Conservation (phyloP, 2,888 invertebrate species). For the Dione vanillae region DNA sequence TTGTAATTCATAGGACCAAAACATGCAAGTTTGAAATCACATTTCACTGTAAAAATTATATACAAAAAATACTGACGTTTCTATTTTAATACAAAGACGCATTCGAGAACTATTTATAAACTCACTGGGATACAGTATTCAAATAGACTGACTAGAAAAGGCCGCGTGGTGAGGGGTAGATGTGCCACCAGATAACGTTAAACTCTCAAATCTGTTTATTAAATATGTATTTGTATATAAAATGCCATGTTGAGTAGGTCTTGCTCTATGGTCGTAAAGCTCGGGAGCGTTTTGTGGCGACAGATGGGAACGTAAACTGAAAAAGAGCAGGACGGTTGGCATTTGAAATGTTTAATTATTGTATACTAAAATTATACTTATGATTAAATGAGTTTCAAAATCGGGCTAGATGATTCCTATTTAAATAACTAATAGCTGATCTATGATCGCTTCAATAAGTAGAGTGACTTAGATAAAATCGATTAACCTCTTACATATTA, state of each 20-base stretch:
- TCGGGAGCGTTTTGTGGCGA: conserved; percentile 74
- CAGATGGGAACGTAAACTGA: conserved; percentile 79
- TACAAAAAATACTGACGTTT: conserved; percentile 9
- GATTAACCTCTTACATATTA: no score
- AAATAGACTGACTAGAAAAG: conserved; percentile 67
- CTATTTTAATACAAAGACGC: conserved; percentile 23
- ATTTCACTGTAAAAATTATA: background rate
- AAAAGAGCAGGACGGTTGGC: conserved; percentile 67
- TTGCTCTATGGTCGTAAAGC: conserved; percentile 55
- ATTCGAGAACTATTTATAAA: conserved; percentile 62
- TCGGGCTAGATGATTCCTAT: no score
- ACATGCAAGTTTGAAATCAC: background rate
- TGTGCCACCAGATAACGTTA: conserved; percentile 57
- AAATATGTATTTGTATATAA: conserved; percentile 37
- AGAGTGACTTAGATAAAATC: no score
- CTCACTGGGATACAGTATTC: conserved; percentile 69
- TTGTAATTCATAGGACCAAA: no score
- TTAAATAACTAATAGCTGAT: no score
- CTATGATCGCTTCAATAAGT: no score
- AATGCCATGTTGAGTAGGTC: conserved; percentile 54
- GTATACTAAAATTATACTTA: background rate
- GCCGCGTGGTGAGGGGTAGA: conserved; percentile 53
- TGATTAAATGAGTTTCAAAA: no score
- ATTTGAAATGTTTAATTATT: conserved; percentile 45
- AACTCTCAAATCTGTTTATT: conserved; percentile 48